Evolutionary conservation across 1,140 invertebrate genomes (phyloP).

Genomic region (Cecropterus lyciades): DNA sequence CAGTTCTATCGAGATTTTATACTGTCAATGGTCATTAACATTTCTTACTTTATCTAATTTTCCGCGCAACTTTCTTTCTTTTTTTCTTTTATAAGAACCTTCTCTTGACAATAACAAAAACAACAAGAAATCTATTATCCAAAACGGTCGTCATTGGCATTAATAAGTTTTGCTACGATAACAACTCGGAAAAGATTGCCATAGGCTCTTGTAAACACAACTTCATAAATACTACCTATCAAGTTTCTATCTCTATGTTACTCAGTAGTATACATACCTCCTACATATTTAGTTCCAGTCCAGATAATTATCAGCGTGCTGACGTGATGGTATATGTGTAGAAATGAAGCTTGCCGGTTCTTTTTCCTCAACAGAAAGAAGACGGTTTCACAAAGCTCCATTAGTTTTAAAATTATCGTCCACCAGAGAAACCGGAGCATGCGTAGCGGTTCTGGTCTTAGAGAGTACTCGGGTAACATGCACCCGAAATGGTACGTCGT

Average conservation of each 20-base stretch:
- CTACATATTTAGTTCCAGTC: slow-evolving; percentile 88
- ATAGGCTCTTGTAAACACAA: no score
- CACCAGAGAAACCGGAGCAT: slow-evolving; percentile 85
- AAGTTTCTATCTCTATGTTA: background rate
- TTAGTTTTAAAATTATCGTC: slow-evolving; percentile 68
- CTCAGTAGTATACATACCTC: slow-evolving; percentile 84
- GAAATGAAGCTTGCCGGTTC: slow-evolving; percentile 88
- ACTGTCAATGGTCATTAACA: no score
- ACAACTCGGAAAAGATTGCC: no score
- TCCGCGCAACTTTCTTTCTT: no score
- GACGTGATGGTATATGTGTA: slow-evolving; percentile 90
- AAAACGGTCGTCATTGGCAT: no score
- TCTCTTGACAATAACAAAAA: no score
- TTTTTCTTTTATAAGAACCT: no score
- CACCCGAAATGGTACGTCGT: slow-evolving; percentile 88
- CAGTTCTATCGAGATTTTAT: no score
- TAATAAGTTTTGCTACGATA: no score
- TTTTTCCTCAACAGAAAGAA: slow-evolving; percentile 91
- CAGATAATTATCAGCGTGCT: slow-evolving; percentile 88
- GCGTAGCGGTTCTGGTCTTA: slow-evolving; percentile 85
- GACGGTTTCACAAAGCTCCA: slow-evolving; percentile 72
- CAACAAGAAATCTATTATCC: no score
- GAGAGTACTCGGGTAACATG: slow-evolving; percentile 89
- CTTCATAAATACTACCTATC: no score
- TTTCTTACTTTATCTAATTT: no score